These are phyloP conservation scores for Epicampocera succincta DNA, from an alignment of 2,888 invertebrate species.

Conservation along the genomic window DNA sequence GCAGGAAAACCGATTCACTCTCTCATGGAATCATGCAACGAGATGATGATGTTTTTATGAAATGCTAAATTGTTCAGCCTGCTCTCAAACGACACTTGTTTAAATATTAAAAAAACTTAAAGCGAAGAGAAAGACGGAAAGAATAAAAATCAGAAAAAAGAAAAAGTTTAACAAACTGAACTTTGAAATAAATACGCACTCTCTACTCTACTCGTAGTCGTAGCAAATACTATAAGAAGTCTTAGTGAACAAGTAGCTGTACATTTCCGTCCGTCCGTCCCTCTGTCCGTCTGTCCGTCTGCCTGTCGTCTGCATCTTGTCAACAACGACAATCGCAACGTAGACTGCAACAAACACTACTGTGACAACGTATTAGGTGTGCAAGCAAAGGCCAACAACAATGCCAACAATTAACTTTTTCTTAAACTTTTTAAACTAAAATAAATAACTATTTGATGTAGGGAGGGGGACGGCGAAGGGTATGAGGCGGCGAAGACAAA, in stretches of 20 bases:
- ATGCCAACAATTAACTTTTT: slow-evolving; percentile 22
- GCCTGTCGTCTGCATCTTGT: slow-evolving; percentile 17
- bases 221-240: not conserved
- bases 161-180: slow-evolving; percentile 36
- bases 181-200: slow-evolving; percentile 32
- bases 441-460: slow-evolving; percentile 27
- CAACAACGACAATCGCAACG: slow-evolving; percentile 27
- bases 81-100: slow-evolving; percentile 54
- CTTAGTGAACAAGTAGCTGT: slow-evolving; percentile 7
- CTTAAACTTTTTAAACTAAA: slow-evolving; percentile 36
- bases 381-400: slow-evolving; percentile 32
- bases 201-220: not conserved
- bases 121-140: slow-evolving; percentile 5
- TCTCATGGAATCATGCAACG: slow-evolving; percentile 6
- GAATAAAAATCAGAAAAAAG: slow-evolving; percentile 1
- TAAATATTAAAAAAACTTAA: slow-evolving; percentile 43
- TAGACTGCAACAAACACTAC: slow-evolving; percentile 20
- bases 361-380: slow-evolving; percentile 30
- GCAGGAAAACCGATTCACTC: too few species aligned
- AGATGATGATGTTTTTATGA: too few species aligned
- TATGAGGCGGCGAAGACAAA: not conserved
- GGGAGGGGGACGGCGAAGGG: not conserved
- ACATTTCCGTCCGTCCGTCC: not conserved
- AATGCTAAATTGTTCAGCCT: not conserved
- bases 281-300: not conserved